Percentiles rank a stretch among this genome's conserved stretches.
phyloP scores from a whole-genome alignment of 2,113 vertebrate species.

The western clawed frog (Xenopus tropicalis) region UCB_Xtro_10.0 CM004443.2:120987501-120988000 shows the following conservation, averaged over 20 bases:
- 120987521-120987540: too few relatives aligned
- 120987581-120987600: neutral
- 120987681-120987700: conserved; percentile 8
- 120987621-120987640: conserved; percentile 8
- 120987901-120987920: too few relatives aligned
- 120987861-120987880: too few relatives aligned
- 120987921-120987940: too few relatives aligned
- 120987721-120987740: conserved; percentile 13
- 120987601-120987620: neutral
- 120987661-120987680: neutral
- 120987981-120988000: too few relatives aligned
- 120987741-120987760: conserved; percentile 29
- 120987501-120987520: too few relatives aligned
- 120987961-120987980: too few relatives aligned
- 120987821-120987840: conserved; percentile 11
- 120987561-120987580: neutral
- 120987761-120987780: conserved; percentile 31
- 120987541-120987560: too few relatives aligned
- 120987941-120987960: too few relatives aligned
- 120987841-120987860: too few relatives aligned
- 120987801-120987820: conserved; percentile 15
- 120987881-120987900: too few relatives aligned
- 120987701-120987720: conserved; percentile 22
- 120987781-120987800: conserved; percentile 26
- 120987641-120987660: neutral